These are phyloP conservation scores for Elachura formosa DNA, from an alignment of 2,113 vertebrate genomes.

Conservation along the genomic window DNA sequence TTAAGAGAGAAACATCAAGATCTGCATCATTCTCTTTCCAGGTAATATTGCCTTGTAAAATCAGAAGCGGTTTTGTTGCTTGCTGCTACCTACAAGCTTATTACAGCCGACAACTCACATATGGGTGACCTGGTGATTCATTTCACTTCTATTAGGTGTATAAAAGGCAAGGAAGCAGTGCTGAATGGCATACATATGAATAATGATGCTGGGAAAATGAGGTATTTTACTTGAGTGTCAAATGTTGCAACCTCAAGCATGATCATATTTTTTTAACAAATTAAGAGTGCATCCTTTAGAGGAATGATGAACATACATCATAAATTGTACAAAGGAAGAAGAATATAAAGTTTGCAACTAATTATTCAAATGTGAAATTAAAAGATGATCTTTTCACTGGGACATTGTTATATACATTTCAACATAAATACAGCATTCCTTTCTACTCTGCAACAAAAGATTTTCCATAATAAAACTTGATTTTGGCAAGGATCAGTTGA, in stretches of 20 bases:
- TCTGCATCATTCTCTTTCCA: background rate
- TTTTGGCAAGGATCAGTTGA: conserved; percentile 41
- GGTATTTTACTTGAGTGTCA: conserved; percentile 20
- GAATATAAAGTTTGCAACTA: background rate
- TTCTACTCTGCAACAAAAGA: background rate
- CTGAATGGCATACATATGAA: background rate
- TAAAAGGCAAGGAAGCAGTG: background rate
- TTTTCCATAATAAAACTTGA: conserved; percentile 39
- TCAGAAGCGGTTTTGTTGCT: background rate
- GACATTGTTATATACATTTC: background rate
- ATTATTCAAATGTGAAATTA: background rate
- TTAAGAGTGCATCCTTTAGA: background rate
- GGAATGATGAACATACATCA: background rate
- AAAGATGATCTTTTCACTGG: background rate
- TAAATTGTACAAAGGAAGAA: background rate
- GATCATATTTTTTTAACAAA: background rate
- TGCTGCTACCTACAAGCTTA: background rate
- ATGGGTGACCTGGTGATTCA: background rate
- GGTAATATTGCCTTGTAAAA: background rate
- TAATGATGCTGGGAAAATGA: background rate
- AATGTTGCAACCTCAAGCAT: background rate
- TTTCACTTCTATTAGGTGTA: background rate
- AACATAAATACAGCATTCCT: background rate
- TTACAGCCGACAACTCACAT: background rate
- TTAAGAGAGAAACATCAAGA: rapidly evolving